phyloP scores from a whole-genome alignment of 2,113 vertebrate genomes.

The Geothlypis trichas region DNA sequence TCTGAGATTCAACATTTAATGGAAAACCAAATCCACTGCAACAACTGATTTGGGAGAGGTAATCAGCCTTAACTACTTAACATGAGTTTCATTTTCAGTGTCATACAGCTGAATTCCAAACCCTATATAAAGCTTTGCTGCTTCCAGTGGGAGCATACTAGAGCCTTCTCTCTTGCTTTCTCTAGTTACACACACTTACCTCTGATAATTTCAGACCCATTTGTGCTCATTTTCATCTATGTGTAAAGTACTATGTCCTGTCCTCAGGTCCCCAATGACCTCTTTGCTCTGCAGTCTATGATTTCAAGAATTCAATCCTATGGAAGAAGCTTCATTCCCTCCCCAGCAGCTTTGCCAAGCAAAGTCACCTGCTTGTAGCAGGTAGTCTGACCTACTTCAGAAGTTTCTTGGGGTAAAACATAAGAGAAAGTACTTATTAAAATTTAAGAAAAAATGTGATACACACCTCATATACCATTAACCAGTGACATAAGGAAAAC shows the following conservation, averaged over 20 bases:
- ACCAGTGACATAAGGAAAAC: neutral
- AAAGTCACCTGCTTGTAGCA: neutral
- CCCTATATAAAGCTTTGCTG: neutral
- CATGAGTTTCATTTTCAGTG: constrained; percentile 14
- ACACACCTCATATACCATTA: neutral
- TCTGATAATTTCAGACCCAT: neutral
- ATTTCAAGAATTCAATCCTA: neutral
- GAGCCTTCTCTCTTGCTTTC: neutral
- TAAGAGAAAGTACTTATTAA: neutral
- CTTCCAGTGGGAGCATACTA: neutral
- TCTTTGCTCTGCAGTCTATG: neutral
- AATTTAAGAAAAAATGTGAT: neutral
- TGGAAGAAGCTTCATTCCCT: neutral
- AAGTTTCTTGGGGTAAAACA: neutral
- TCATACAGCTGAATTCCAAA: constrained; percentile 11
- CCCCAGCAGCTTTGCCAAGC: neutral
- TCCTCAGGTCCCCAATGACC: neutral
- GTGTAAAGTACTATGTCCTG: neutral
- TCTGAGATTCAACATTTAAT: neutral
- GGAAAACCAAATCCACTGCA: constrained; percentile 30
- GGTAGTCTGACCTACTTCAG: neutral
- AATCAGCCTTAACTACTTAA: constrained; percentile 12
- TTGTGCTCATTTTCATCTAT: neutral
- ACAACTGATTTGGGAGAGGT: neutral
- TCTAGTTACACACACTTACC: neutral